phyloP scores from a whole-genome alignment of 2,888 invertebrate genomes.

The Conops quadrifasciatus region DNA sequence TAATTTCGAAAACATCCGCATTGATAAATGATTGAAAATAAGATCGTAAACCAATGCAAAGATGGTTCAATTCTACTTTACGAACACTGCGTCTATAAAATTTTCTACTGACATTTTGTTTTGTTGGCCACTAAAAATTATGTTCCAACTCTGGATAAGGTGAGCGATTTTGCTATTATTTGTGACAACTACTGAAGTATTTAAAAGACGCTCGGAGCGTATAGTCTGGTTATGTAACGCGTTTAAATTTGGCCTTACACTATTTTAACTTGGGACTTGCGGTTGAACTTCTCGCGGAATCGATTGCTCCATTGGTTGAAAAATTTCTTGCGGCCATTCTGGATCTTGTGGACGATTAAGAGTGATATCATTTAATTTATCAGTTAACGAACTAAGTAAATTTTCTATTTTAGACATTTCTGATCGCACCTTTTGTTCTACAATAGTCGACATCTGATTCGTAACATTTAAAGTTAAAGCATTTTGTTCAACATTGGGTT shows the following conservation, averaged over 20 bases:
- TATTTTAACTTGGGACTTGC: too few species aligned
- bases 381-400: neutral
- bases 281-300: neutral
- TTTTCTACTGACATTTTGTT: slow-evolving; percentile 16
- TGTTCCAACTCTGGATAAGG: slow-evolving; percentile 19
- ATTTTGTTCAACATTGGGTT: slow-evolving; percentile 2
- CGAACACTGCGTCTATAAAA: slow-evolving; percentile 17
- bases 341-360: neutral
- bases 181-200: neutral
- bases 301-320: neutral
- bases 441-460: neutral
- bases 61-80: slow-evolving; percentile 1
- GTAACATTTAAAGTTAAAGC: neutral
- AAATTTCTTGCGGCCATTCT: slow-evolving; percentile 11
- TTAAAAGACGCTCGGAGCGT: neutral
- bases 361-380: neutral
- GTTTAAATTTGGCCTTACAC: neutral
- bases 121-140: slow-evolving; percentile 9
- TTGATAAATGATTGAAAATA: neutral
- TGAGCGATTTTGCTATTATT: slow-evolving; percentile 14
- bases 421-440: neutral
- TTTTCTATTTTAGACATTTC: neutral
- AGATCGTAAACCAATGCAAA: neutral
- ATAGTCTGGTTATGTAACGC: neutral
- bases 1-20: slow-evolving; percentile 8